A percentile compares a stretch with the other conserved stretches of the same genome.
These are phyloP conservation scores for Odontomyia ornata DNA, from an alignment of 2,888 invertebrate genomes.

Conservation along the genomic window DNA sequence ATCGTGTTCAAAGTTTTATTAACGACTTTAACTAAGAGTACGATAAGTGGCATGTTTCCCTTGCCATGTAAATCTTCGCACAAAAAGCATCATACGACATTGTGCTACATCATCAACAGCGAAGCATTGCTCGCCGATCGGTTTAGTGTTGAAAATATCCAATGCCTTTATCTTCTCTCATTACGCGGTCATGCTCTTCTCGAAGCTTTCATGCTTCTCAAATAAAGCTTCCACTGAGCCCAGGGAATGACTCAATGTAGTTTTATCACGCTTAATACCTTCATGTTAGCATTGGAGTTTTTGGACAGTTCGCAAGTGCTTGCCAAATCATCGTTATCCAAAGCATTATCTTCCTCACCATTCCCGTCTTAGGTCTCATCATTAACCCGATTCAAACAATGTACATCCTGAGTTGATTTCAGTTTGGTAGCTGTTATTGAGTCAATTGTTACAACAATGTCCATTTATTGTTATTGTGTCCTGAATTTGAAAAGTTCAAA, in stretches of 20 bases:
- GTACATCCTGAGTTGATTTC: too few relatives aligned
- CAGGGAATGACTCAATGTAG: constrained; percentile 96
- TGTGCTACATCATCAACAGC: constrained; percentile 98
- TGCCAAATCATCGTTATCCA: too few relatives aligned
- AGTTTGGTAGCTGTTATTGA: too few relatives aligned
- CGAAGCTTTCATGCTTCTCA: constrained; percentile 99
- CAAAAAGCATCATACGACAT: constrained; percentile 86
- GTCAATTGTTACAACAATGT: too few relatives aligned
- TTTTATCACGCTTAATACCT: too few relatives aligned
- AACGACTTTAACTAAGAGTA: constrained; percentile 86
- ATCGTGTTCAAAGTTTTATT: constrained; percentile 98
- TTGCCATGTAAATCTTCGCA: constrained; percentile 85
- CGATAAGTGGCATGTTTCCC: constrained; percentile 91
- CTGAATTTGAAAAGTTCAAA: too few relatives aligned
- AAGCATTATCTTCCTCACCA: too few relatives aligned
- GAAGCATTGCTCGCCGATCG: constrained; percentile 98
- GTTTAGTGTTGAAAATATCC: constrained; percentile 96
- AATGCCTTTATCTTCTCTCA: constrained; percentile 99
- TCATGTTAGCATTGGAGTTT: too few relatives aligned
- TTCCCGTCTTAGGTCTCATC: too few relatives aligned
- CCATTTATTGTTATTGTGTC: too few relatives aligned
- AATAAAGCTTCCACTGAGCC: constrained; percentile 98
- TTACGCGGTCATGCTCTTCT: constrained; percentile 97
- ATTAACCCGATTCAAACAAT: too few relatives aligned
- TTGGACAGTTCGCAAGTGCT: too few relatives aligned